Base-by-base conservation (phyloP, 2,113 vertebrate genomes). In the Grus americana region DNA sequence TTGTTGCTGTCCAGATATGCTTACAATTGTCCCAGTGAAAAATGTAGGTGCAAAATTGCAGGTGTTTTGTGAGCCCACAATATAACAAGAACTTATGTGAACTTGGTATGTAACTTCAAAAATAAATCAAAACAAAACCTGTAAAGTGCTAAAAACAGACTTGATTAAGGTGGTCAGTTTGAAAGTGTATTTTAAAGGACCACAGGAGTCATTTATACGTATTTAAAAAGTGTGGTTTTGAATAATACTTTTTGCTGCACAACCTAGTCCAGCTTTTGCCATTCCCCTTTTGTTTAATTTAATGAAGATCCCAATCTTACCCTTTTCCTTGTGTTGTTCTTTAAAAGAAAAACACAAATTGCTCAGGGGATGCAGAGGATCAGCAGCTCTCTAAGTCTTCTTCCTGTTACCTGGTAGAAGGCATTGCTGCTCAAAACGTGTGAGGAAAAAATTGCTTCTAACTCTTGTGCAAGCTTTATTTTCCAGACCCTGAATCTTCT, bases 101-200 rank as follows among this genome's bases (percentile, higher is more conserved):
- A 21, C 58, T 68, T 67, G 9, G 11, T 82, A 55, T 63, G 42
- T 65, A 10, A 40, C 34, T 90, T 83, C 11, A 47, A 61, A 91
- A 92, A 30, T 55, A 55, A 90, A 88, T 21, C 15, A 44, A 36
- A 71, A 36, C 5, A 76, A 88, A 90, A 44, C 54, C 19, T 65
- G 22, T 44, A 15, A 84, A 54, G 23, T 34, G 26, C 12, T 81
- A 59, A 92, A 90, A 93, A 85, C 30, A 62, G 32, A 59, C 86
- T 61, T 5, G 19, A 50, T 86, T 90, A 76, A 63, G 71, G 65
- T 93, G 38, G 34, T 50, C 52, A 27, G 32, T 79, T 91, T 95
- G 29, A 94, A 90, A 82, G 54, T 68, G 13, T 70, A 34, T 86
- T 96, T 95, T 94, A 92, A 92, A 84, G 78, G 26, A 32, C 24